A percentile compares a stretch with the other conserved stretches of the same genome.
These are phyloP conservation scores for Scylla paramamosain DNA, from an alignment of 1,140 invertebrate species.

Conservation along the genomic window DNA sequence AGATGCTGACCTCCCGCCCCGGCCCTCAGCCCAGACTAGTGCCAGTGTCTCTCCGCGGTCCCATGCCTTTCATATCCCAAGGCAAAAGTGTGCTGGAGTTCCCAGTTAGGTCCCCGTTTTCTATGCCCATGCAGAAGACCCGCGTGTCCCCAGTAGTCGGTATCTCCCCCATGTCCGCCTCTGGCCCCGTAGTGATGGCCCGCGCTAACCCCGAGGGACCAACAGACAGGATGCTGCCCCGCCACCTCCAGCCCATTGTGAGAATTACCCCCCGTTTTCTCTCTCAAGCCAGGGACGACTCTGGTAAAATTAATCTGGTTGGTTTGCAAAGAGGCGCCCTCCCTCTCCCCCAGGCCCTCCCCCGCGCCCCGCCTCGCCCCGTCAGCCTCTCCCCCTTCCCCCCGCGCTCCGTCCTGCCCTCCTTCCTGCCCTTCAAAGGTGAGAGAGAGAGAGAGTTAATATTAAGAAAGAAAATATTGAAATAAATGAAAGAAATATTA, in stretches of 20 bases:
- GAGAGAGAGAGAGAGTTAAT: background rate
- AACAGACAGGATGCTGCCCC: constrained; percentile 46
- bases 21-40: constrained; percentile 28
- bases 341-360: background rate
- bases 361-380: background rate
- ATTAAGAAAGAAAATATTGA: background rate
- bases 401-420: too few relatives aligned
- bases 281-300: background rate
- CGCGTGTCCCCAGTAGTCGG: background rate
- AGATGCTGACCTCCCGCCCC: constrained; percentile 56
- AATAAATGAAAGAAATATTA: background rate
- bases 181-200: background rate
- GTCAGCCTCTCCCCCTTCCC: constrained; percentile 28
- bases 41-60: constrained; percentile 28
- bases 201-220: constrained; percentile 27
- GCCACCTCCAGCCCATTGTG: constrained; percentile 37
- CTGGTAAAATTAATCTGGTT: background rate
- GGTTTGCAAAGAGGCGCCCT: constrained; percentile 49
- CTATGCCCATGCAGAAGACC: background rate
- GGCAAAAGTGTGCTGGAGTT: too few relatives aligned
- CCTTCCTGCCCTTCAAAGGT: background rate
- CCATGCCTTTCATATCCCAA: background rate
- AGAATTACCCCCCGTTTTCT: constrained; percentile 49
- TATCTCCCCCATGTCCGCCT: constrained; percentile 6
- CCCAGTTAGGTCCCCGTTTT: background rate